Base-by-base conservation (phyloP, 1,140 invertebrate genomes). In the Hycleus cichorii region DNA sequence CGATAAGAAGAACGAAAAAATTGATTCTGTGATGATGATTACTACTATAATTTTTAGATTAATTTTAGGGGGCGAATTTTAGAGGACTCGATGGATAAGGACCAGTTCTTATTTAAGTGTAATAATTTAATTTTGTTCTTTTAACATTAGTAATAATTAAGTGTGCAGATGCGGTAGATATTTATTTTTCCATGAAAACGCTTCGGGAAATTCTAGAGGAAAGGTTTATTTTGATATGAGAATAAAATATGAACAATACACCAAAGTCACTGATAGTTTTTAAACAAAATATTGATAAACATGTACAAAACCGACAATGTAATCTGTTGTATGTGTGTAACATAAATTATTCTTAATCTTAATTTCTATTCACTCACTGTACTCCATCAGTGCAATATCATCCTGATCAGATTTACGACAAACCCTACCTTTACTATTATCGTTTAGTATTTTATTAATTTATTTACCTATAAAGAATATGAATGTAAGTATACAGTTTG, bases 371-470 rank as follows among this genome's bases (percentile, higher is more conserved):
- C 38, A 60, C 47, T 49, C 57, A 60, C 64, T 57, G 47, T 59
- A 39, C 58, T 58, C 42, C 54, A 49, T 64, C 58, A 63, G 65
- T 67, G 65, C 65, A 67, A 67, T 67, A 65, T 53, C 46, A 58
- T 52, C 51, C 48, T 56, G 53, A 32, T 32, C 32, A 32, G 32
- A 32, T 5, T 32, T 32, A 32, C 7, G 32, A 32, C 32, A 32
- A 32, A 32, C 32, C 32, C 7, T 5, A 4, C 7, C 32, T 32
- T 32, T 7, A 32, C 32, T 32, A 5, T 32, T 32, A 32, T 32
- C 18, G 18, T 18, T 18, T 18, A 18, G 18, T 18, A 18, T 18
- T 7, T 32, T 32, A 32, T 32, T 7, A 7, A 7, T 32, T 32
- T 32, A 32, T 32, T 32, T 4, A 7, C 1, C 7, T 32, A 32